Base-by-base conservation (phyloP, 1,140 invertebrate genomes). In the Rhagoletis pomonella region DNA sequence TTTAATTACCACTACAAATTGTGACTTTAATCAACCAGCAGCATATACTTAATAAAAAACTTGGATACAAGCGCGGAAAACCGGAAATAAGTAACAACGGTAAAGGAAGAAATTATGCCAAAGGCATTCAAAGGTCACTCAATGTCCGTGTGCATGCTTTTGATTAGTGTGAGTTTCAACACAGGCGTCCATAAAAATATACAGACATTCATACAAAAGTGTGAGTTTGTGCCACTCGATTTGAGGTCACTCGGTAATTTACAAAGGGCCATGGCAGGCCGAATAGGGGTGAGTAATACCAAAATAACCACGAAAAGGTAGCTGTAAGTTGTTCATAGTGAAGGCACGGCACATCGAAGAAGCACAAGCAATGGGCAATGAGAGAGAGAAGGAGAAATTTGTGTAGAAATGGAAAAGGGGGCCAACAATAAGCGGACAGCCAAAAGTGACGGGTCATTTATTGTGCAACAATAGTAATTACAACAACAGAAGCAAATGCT, bases 121-220 rank as follows among this genome's bases (percentile, higher is more conserved):
- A 81, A 81, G 73, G 73, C 73, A n/a, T 81, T 81, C 73, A 81
- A 81, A 81, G 73, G 73, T 81, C 73, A 81, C 73, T 81, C 47
- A 81, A 81, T 81, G 73, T 81, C 73, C 73, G 4, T 81, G 47
- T 81, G 6, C 73, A 77, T 81, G n/a, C 17, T 55, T 55, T n/a
- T 55, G 73, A 29, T 55, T 50, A 29, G 73, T 81, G 19, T 81
- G 73, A 81, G 73, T 81, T 19, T 55, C 73, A 55, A 81, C 73
- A 81, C n/a, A 19, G 55, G 55, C 19, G 6, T 42, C 67, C 6
- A 19, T 67, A 67, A 7, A 62, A 1, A 62, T 7, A 62, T 67
- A 9, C 2, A 1, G 5, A 47, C 55, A 42, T 9, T 3, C 6
- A 3, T 58, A 19, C 29, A 39, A 7, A 4, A 44, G 67, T 12